Base-by-base conservation (phyloP, 2,797 vertebrate genomes). In the Tenualosa ilisha region DNA sequence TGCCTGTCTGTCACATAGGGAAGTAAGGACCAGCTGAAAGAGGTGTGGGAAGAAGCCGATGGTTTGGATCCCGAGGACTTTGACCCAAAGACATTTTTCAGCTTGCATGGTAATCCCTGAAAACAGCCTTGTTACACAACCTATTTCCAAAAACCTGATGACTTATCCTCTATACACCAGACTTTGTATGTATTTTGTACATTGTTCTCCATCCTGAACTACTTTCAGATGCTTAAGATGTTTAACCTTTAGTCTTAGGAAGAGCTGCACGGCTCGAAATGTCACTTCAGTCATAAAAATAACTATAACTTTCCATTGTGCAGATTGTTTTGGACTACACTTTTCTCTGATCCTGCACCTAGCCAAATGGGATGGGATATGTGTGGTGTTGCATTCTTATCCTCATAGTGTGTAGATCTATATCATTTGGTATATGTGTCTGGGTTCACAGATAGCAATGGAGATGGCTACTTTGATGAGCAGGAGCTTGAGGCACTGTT, bases 21-120 rank as follows among this genome's bases (percentile, higher is more conserved):
- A 89, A 99, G 98, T 94, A 94, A 97, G 91, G 97, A 98, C 92
- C 98, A 99, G 92, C 93, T 99, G 86, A 98, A 98, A 92, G 97
- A 99, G 90, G 98, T 99, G 50, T 99, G 98, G 98, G 92, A 97
- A 92, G 97, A 99, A 90, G 72, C 96, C n/a, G 98, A 99, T 86
- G 97, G 98, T 86, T 92, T 99, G 91, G 98, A 99, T 89, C 97
- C 97, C 81, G 94, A 95, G 56, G 96, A 97, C 89, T 99, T 99
- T 93, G 94, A 99, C 86, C 96, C 97, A 83, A 99, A 97, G 94
- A 99, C 98, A 72, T 99, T 99, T 95, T 99, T 99, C 93, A 98
- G 95, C 89, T 94, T 99, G 87, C 98, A 98, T 0, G 98, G 98
- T 99, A 96, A 96, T 90, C 37, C 24, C 13, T 51, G 20, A 7